Conservation (phyloP, 2,888 invertebrate genomes). For the Sympetrum striolatum region DNA sequence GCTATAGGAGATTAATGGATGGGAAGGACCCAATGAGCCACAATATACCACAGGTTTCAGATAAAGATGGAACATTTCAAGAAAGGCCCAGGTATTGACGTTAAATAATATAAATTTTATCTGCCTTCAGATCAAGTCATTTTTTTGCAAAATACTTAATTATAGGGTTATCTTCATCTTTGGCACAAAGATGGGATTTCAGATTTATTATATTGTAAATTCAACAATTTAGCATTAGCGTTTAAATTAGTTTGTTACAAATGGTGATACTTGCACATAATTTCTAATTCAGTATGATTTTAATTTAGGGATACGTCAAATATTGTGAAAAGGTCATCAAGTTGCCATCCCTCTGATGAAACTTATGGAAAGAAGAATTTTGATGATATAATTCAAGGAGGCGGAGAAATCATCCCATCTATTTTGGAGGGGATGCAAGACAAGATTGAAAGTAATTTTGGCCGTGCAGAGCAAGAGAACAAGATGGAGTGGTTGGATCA, state of each 20-base stretch:
- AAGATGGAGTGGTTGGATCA: conserved; percentile 21
- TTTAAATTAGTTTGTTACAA: no score
- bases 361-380: background rate
- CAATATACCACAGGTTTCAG: background rate
- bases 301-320: background rate
- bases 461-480: background rate
- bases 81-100: background rate
- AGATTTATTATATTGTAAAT: no score
- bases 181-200: background rate
- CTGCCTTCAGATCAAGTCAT: no score
- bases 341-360: background rate
- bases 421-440: background rate
- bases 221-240: no score
- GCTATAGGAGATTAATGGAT: conserved; percentile 57
- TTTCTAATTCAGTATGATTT: background rate
- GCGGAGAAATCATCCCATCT: background rate
- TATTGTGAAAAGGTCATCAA: conserved; percentile 5
- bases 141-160: no score
- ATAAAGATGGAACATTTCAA: conserved; percentile 26
- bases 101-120: no score
- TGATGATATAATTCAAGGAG: background rate
- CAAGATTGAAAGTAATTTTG: background rate
- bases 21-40: conserved; percentile 56
- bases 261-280: background rate
- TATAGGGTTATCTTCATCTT: no score